phyloP scores from a whole-genome alignment of 2,113 vertebrate genomes.

The Parus major region DNA sequence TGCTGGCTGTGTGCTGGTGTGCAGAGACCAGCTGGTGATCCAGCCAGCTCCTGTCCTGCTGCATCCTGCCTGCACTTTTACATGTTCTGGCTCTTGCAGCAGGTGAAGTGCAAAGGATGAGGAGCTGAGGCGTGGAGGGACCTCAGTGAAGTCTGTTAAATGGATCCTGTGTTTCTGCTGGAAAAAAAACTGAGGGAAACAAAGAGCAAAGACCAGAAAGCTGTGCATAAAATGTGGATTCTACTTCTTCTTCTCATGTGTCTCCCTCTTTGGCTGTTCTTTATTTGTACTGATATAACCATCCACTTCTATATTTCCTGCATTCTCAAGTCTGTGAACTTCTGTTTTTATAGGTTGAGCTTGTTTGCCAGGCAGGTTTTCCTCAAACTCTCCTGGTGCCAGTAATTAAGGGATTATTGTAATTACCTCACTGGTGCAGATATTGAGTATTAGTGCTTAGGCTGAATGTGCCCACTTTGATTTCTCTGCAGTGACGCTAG shows the following conservation, averaged over 20 bases:
- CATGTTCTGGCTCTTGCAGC: neutral
- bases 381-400: conserved; percentile 42
- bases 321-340: neutral
- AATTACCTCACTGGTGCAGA: conserved; percentile 51
- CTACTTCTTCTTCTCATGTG: neutral
- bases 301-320: neutral
- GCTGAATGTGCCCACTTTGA: conserved; percentile 37
- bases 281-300: neutral
- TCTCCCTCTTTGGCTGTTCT: neutral
- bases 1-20: neutral
- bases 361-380: conserved; percentile 57
- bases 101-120: neutral
- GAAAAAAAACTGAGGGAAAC: neutral
- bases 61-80: neutral
- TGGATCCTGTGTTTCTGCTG: neutral
- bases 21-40: neutral
- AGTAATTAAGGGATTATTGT: conserved; percentile 65
- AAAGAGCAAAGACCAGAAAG: neutral
- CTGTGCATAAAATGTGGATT: neutral
- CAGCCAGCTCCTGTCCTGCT: neutral
- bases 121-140: neutral
- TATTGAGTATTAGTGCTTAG: neutral
- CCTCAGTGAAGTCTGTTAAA: neutral
- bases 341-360: neutral
- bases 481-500: conserved; percentile 42